Conservation (phyloP, 2,113 vertebrate genomes). For the Ceyx margarethae region DNA sequence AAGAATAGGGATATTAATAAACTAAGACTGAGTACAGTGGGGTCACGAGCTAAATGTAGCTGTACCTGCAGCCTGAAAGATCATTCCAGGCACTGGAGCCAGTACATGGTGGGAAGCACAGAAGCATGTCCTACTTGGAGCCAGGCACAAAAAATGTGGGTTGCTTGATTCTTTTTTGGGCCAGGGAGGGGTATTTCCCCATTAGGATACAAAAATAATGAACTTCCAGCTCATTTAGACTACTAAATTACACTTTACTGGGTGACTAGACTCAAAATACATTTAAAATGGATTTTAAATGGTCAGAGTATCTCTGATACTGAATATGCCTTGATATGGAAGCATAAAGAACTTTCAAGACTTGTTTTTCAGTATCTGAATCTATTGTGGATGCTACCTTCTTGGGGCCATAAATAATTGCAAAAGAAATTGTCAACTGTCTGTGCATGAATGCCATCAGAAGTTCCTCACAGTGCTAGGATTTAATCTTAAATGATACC, state of each 20-base stretch:
- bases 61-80: neutral
- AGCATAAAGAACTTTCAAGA: neutral
- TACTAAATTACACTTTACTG: neutral
- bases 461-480: neutral
- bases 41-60: conserved; percentile 34
- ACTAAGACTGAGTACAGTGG: conserved; percentile 7
- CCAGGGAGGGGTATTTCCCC: neutral
- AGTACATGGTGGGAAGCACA: neutral
- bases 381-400: neutral
- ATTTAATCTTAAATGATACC: neutral
- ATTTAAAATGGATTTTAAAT: neutral
- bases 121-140: neutral
- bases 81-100: neutral
- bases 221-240: neutral
- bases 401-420: neutral
- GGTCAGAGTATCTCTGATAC: neutral
- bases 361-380: neutral
- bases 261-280: neutral
- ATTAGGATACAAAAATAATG: neutral
- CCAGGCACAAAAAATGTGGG: neutral
- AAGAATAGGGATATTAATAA: conserved; percentile 46
- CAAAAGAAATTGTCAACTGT: neutral
- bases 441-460: neutral
- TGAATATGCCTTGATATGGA: neutral
- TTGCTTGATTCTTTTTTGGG: neutral